These are phyloP conservation scores for Discoglossus pictus DNA, from an alignment of 2,797 vertebrate species.

Conservation along the genomic window DNA sequence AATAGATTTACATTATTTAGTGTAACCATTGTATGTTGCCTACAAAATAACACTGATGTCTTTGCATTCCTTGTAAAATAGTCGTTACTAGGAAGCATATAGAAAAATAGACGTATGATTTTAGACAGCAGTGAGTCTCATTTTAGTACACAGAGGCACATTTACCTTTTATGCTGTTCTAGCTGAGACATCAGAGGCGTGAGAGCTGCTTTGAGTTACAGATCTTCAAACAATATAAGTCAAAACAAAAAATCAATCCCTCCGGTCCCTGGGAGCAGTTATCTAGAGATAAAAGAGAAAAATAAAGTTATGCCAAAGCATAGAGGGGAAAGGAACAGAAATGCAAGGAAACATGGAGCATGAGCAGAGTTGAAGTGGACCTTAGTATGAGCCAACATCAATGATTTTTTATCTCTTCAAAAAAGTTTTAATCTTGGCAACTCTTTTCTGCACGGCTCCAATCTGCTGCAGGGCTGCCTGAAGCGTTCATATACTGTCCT, in stretches of 20 bases:
- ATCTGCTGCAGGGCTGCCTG: conserved; percentile 64
- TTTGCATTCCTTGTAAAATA: too few relatives aligned
- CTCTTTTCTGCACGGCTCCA: conserved; percentile 66
- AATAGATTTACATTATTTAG: too few relatives aligned
- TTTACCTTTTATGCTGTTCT: conserved; percentile 89
- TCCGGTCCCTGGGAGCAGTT: conserved; percentile 78
- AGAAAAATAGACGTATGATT: too few relatives aligned
- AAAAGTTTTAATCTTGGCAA: conserved; percentile 71
- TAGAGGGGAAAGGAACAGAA: conserved; percentile 69
- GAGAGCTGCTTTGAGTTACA: conserved; percentile 91
- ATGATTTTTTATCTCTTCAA: conserved; percentile 75
- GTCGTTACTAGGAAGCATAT: too few relatives aligned
- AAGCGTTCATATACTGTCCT: conserved; percentile 50
- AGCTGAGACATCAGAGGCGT: conserved; percentile 89
- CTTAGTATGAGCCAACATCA: conserved; percentile 71
- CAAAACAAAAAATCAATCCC: conserved; percentile 94
- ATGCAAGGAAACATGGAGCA: conserved; percentile 70
- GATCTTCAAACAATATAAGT: conserved; percentile 96
- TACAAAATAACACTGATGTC: too few relatives aligned
- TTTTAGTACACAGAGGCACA: conserved; percentile 73
- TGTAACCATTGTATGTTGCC: too few relatives aligned
- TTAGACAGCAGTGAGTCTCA: conserved; percentile 59
- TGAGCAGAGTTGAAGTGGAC: conserved; percentile 71
- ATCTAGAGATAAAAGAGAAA: conserved; percentile 89
- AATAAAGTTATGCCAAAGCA: conserved; percentile 78